Conservation (phyloP, 2,888 invertebrate genomes). For the Limnephilus lunatus region DNA sequence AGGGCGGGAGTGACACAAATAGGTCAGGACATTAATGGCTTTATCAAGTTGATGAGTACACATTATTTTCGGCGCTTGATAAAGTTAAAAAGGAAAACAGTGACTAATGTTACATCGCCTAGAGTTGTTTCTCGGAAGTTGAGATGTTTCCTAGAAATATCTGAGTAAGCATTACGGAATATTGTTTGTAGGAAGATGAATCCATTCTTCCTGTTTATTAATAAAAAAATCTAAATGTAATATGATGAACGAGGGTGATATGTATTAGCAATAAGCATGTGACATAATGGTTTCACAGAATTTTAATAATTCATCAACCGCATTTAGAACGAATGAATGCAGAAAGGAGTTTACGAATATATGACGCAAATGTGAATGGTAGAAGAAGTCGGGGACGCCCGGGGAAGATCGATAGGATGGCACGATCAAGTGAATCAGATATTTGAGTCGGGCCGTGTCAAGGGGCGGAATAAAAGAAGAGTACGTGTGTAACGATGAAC, state of each 20-base stretch:
- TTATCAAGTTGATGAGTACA: slow-evolving; percentile 32
- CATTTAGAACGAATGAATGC: too few relatives aligned
- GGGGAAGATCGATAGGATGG: too few relatives aligned
- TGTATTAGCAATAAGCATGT: too few relatives aligned
- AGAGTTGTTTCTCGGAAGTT: not conserved
- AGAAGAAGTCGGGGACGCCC: too few relatives aligned
- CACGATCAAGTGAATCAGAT: too few relatives aligned
- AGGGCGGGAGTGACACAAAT: slow-evolving; percentile 43
- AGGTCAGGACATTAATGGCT: slow-evolving; percentile 48
- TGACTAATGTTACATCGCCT: not conserved
- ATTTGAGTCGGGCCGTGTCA: too few relatives aligned
- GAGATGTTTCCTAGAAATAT: not conserved
- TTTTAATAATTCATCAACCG: too few relatives aligned
- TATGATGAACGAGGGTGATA: not conserved
- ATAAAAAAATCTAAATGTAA: not conserved
- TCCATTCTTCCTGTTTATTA: not conserved
- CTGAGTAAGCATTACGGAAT: not conserved
- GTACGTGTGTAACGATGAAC: too few relatives aligned
- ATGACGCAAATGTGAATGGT: too few relatives aligned
- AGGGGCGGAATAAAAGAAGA: too few relatives aligned
- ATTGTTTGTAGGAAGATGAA: not conserved
- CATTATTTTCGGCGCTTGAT: slow-evolving; percentile 23
- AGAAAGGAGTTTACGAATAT: too few relatives aligned
- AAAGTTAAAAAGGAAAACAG: slow-evolving; percentile 8
- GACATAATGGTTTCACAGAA: not conserved